Conservation (phyloP, 2,888 invertebrate species). For the Disparrhopalites patrizii region DNA sequence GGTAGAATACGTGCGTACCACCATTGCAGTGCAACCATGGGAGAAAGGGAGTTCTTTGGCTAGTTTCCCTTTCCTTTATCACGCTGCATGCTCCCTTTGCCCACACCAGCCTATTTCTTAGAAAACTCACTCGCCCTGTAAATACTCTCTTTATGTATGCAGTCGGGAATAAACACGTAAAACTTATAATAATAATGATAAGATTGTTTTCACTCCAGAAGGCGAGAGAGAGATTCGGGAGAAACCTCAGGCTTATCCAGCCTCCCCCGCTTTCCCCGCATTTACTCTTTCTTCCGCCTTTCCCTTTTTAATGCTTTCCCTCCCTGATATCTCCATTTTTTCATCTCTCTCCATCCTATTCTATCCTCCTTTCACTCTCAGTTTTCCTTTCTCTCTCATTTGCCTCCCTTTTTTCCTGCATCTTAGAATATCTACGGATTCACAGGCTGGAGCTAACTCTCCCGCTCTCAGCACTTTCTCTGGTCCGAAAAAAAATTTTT, state of each 20-base stretch:
- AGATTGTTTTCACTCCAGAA: not conserved
- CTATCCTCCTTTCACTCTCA: not conserved
- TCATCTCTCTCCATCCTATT: not conserved
- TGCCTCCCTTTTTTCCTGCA: no score
- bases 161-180: not conserved
- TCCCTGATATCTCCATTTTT: not conserved
- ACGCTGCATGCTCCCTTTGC: not conserved
- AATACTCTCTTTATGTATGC: not conserved
- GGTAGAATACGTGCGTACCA: not conserved
- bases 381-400: not conserved
- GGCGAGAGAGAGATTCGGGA: not conserved
- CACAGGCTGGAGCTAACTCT: no score
- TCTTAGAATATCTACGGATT: no score
- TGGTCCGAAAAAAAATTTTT: no score
- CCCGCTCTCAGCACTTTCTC: no score
- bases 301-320: not conserved
- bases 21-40: no score
- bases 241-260: no score
- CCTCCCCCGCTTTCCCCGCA: no score
- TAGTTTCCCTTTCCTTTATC: not conserved
- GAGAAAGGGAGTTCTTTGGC: no score
- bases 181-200: slow-evolving; percentile 7
- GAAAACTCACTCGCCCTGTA: no score
- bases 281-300: not conserved
- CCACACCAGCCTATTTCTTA: no score